Conservation (phyloP, 2,888 invertebrate species). For the Bombylius discolor region DNA sequence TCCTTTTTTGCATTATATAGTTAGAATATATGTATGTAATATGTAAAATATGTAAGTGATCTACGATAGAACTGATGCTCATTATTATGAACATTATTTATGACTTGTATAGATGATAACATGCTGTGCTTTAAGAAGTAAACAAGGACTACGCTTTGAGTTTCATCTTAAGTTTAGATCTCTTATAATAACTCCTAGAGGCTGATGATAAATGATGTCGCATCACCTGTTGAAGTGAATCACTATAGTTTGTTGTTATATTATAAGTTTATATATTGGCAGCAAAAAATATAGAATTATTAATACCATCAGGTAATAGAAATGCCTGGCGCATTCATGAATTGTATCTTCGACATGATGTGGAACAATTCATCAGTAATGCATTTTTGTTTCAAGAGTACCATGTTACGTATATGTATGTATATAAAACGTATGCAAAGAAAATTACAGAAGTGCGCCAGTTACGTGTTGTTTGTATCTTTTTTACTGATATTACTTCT, state of each 20-base stretch:
- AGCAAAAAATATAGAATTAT: not conserved
- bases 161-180: not conserved
- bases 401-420: too few species aligned
- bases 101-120: not conserved
- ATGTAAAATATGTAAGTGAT: not conserved
- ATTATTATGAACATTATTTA: not conserved
- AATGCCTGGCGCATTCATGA: too few species aligned
- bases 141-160: not conserved
- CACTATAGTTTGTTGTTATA: not conserved
- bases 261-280: not conserved
- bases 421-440: too few species aligned
- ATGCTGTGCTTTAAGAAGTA: not conserved
- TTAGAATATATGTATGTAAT: too few species aligned
- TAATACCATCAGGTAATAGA: too few species aligned
- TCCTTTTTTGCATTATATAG: too few species aligned
- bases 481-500: too few species aligned
- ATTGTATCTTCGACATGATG: too few species aligned
- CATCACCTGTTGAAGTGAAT: slow-evolving; percentile 4
- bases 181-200: not conserved
- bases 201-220: slow-evolving; percentile 5
- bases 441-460: too few species aligned
- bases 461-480: too few species aligned
- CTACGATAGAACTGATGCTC: not conserved
- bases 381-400: not conserved
- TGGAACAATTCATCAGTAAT: not conserved